These are phyloP conservation scores for Chaetura pelagica DNA, from an alignment of 2,113 vertebrate species.

Conservation along the genomic window DNA sequence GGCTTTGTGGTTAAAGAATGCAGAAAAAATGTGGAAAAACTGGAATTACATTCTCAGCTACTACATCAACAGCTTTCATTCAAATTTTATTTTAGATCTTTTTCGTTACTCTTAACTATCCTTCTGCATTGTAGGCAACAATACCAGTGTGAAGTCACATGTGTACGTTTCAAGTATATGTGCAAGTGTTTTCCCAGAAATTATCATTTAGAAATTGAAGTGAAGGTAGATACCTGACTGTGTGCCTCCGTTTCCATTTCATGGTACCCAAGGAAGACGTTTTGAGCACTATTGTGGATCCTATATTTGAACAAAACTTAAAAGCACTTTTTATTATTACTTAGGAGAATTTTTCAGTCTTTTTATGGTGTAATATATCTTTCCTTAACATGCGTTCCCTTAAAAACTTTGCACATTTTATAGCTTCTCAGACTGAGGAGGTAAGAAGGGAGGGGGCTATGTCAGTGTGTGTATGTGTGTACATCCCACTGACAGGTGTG, in stretches of 20 bases:
- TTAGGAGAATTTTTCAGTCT: neutral
- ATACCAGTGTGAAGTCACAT: neutral
- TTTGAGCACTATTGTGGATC: neutral
- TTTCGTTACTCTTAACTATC: neutral
- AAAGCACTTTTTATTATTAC: neutral
- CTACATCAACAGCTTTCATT: neutral
- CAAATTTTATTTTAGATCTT: neutral
- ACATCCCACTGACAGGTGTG: accelerated
- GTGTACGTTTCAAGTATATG: neutral
- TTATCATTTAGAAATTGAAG: neutral
- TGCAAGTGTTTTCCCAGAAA: neutral
- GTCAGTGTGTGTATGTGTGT: neutral
- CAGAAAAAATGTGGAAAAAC: accelerated
- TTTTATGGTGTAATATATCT: neutral
- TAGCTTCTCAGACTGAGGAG: neutral
- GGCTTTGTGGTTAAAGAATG: neutral
- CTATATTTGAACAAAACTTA: neutral
- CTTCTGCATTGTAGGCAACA: neutral
- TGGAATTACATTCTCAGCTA: neutral
- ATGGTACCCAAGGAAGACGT: neutral
- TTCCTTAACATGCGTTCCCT: neutral
- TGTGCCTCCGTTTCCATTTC: neutral
- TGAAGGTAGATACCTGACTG: neutral
- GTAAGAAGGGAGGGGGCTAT: too few relatives aligned
- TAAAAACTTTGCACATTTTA: neutral